Percentiles rank a stretch among this genome's conserved stretches.
Conservation (phyloP, 2,113 vertebrate species). For the Myiopsitta monachus region DNA sequence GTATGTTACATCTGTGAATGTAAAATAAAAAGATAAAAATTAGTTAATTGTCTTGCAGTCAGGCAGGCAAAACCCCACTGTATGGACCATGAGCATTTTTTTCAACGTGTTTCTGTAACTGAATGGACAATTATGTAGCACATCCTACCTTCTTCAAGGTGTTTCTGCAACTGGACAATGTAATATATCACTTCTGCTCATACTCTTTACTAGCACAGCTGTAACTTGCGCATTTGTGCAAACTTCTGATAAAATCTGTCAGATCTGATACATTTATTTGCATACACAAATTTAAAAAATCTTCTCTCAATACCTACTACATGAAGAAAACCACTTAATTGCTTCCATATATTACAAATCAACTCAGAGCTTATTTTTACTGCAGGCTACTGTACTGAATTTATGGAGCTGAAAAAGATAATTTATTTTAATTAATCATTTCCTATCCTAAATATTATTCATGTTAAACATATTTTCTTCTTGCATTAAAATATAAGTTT, state of each 20-base stretch:
- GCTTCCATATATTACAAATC: conserved; percentile 42
- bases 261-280: neutral
- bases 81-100: neutral
- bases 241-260: neutral
- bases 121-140: neutral
- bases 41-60: neutral
- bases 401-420: conserved; percentile 38
- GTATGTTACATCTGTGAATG: neutral
- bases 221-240: neutral
- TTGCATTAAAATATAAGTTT: conserved; percentile 48
- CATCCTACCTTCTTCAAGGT: neutral
- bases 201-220: neutral
- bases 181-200: neutral
- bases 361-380: conserved; percentile 48
- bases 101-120: neutral
- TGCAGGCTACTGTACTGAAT: conserved; percentile 44
- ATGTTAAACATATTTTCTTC: conserved; percentile 44
- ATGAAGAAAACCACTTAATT: conserved; percentile 26
- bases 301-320: neutral
- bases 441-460: conserved; percentile 57
- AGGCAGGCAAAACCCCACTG: neutral
- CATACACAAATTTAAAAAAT: neutral
- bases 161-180: neutral
- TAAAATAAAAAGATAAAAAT: neutral
- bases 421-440: conserved; percentile 68